A percentile compares a stretch with the other conserved stretches of the same genome.
phyloP scores from a whole-genome alignment of 2,888 invertebrate genomes.

The Sesia apiformis region DNA sequence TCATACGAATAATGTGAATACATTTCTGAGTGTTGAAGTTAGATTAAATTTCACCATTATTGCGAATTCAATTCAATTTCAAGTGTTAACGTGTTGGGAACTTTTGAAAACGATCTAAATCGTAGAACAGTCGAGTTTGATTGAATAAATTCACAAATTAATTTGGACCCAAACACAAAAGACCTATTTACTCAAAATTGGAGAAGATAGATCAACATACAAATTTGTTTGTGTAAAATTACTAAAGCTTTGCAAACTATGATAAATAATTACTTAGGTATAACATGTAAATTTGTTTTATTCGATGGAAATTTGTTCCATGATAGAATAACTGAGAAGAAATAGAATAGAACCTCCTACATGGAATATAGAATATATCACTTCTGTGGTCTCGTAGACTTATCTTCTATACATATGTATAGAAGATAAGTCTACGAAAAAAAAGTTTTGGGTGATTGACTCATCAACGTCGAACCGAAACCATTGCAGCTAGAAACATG shows the following conservation, averaged over 20 bases:
- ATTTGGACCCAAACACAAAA: constrained; percentile 25
- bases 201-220: constrained; percentile 24
- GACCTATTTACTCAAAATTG: constrained; percentile 20
- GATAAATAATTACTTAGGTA: background rate
- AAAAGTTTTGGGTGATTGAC: too few relatives aligned
- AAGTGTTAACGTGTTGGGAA: constrained; percentile 10
- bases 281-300: too few relatives aligned
- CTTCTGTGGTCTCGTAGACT: too few relatives aligned
- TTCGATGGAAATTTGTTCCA: too few relatives aligned
- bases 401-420: too few relatives aligned
- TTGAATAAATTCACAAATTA: constrained; percentile 33
- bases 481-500: too few relatives aligned
- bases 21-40: constrained; percentile 11
- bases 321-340: too few relatives aligned
- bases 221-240: constrained; percentile 32
- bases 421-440: too few relatives aligned
- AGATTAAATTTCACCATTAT: constrained; percentile 15
- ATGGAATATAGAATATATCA: too few relatives aligned
- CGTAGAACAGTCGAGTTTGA: constrained; percentile 25
- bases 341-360: too few relatives aligned
- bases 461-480: too few relatives aligned
- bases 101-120: constrained; percentile 6
- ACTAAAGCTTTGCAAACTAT: constrained; percentile 10
- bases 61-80: constrained; percentile 16
- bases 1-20: too few relatives aligned